phyloP scores from a whole-genome alignment of 2,797 vertebrate genomes.

The Taeniopygia guttata region DNA sequence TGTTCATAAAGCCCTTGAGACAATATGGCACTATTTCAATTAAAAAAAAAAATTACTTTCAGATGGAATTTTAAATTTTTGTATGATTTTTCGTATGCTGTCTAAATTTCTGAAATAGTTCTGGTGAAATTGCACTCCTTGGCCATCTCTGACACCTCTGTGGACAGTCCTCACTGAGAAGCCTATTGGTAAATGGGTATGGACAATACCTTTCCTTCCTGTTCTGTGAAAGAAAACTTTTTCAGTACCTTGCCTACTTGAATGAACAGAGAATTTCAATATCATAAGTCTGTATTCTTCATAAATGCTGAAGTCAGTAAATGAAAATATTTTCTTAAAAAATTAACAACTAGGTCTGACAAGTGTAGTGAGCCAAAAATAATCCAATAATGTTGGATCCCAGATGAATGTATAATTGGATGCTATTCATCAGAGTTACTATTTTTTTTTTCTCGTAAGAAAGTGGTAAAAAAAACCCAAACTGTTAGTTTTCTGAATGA shows the following conservation, averaged over 20 bases:
- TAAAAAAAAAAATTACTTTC: not conserved
- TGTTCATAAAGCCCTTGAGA: not conserved
- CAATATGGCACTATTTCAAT: not conserved
- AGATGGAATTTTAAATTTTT: not conserved
- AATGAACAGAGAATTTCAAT: not conserved
- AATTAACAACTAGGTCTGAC: not conserved
- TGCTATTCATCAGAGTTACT: not conserved
- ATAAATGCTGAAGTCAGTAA: not conserved
- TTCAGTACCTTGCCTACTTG: not conserved
- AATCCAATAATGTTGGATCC: constrained; percentile 17
- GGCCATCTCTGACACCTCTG: not conserved
- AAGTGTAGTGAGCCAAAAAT: constrained; percentile 21
- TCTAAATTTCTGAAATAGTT: not conserved
- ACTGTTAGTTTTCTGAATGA: constrained; percentile 48
- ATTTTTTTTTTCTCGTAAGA: not conserved
- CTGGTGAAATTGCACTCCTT: not conserved
- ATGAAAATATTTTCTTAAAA: constrained; percentile 4
- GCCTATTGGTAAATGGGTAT: not conserved
- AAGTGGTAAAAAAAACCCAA: not conserved
- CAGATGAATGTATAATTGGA: constrained; percentile 31
- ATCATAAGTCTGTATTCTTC: not conserved
- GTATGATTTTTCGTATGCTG: not conserved
- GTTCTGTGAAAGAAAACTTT: not conserved
- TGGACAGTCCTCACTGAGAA: not conserved
- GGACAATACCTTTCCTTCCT: not conserved